Conservation (phyloP, 1,140 invertebrate species). For the Calliopsis andreniformis region DNA sequence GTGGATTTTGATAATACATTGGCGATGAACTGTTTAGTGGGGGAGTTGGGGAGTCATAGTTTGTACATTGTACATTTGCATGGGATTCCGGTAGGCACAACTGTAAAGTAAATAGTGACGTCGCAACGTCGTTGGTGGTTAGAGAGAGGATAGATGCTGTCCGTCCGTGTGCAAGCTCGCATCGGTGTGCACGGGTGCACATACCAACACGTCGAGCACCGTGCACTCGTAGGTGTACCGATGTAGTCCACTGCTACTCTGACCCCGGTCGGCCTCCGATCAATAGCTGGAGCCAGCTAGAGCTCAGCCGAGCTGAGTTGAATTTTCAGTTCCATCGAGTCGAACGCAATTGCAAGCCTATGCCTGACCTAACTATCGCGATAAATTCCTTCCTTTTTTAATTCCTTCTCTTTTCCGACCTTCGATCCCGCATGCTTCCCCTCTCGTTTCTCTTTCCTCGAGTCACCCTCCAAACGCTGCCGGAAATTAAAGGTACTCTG, state of each 20-base stretch:
- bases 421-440: background rate
- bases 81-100: constrained; percentile 65
- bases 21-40: background rate
- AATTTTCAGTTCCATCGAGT: constrained; percentile 68
- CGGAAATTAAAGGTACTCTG: constrained; percentile 7
- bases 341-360: constrained; percentile 55
- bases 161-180: constrained; percentile 46
- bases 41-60: constrained; percentile 11
- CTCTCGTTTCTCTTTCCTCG: background rate
- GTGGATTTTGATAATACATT: background rate
- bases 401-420: background rate
- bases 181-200: constrained; percentile 60
- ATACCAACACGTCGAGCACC: constrained; percentile 52
- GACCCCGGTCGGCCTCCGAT: constrained; percentile 80
- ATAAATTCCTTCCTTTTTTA: constrained; percentile 34
- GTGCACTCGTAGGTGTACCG: constrained; percentile 69
- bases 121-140: constrained; percentile 49
- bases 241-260: constrained; percentile 79
- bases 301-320: constrained; percentile 74
- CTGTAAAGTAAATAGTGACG: constrained; percentile 61
- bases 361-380: constrained; percentile 6
- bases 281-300: constrained; percentile 79
- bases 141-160: constrained; percentile 55
- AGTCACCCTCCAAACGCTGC: background rate
- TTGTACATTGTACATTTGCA: constrained; percentile 65